Base-by-base conservation (phyloP, 2,797 vertebrate genomes). In the Oceanodroma leucorhoa region DNA sequence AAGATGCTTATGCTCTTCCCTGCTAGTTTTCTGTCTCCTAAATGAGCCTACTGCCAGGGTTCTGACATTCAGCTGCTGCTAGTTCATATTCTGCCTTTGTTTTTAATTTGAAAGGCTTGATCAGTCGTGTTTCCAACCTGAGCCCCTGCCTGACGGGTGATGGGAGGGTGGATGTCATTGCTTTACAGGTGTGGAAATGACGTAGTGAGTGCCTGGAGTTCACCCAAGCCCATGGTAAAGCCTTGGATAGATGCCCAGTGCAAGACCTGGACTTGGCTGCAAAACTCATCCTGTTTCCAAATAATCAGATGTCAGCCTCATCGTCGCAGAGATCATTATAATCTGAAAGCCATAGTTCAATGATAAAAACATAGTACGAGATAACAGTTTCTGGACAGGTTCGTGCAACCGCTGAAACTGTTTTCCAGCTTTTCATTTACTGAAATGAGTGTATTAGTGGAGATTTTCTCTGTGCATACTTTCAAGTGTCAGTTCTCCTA, bases 11-110 rank as follows among this genome's bases (percentile, higher is more conserved):
- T 30, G 5, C 15, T 21, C 48, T 24, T 3, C 14, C 54, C 9
- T 21, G 10, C 15, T 46, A 21, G 13, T 29, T 79, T 46, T 73
- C 36, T 51, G 18, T 45, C 48, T 83, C 84, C 90, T 45, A 20
- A 20, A 22, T 5, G 17, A 87, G 34, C 8, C 23, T 19, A 2
- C 16, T 12, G 3, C 0, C 1, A 38, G 10, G 21, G 27, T n/a
- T 72, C 36, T 55, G 84, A 48, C 21, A 11, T 72, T 23, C 23
- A 50, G 21, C 66, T 50, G 14, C 53, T 54, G 32, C 24, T 73
- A 14, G 45, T 67, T 77, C 27, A 14, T 34, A 10, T 36, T 55
- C 41, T 62, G 21, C 53, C 66, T 30, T 50, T 24, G 38, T 10
- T 38, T 73, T 67, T 50, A 5, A 27, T 50, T 32, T 8, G 48